A percentile compares a stretch with the other conserved stretches of the same genome.
Conservation (phyloP, 1,140 invertebrate species). For the Octopus bimaculoides region DNA sequence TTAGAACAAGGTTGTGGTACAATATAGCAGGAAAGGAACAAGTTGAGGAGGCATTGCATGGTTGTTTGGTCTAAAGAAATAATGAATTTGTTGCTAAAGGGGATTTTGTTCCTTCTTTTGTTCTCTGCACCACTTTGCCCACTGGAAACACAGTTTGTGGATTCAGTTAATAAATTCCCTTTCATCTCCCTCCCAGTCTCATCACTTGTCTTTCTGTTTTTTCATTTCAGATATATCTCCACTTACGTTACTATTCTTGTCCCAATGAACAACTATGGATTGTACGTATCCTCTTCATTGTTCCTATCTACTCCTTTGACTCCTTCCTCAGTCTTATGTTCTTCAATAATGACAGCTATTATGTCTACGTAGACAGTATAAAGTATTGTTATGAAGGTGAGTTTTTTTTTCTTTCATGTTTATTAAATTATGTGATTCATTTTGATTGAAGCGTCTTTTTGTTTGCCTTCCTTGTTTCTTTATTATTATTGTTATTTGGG, state of each 20-base stretch:
- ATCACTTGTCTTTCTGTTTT: constrained; percentile 14
- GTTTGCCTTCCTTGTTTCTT: no score
- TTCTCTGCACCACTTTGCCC: no score
- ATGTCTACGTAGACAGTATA: constrained; percentile 98
- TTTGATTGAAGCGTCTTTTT: not conserved
- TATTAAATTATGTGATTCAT: not conserved
- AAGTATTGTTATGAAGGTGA: constrained; percentile 98
- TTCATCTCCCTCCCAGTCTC: not conserved
- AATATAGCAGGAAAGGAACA: no score
- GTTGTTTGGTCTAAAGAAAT: no score
- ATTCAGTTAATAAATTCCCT: not conserved
- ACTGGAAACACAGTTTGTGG: no score
- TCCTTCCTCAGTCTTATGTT: constrained; percentile 98
- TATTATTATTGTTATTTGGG: no score
- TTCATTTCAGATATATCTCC: constrained; percentile 89
- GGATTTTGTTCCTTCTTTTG: no score
- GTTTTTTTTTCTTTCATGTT: constrained; percentile 18
- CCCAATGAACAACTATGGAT: constrained; percentile 99
- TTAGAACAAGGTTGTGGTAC: no score
- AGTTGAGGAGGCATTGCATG: no score
- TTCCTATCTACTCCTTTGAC: constrained; percentile 97
- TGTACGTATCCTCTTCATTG: constrained; percentile 96
- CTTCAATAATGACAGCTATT: constrained; percentile 97
- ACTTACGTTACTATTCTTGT: constrained; percentile 79
- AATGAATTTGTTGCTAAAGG: no score